Base-by-base conservation (phyloP, 1,140 invertebrate species). In the Aphelenchoides fujianensis region DNA sequence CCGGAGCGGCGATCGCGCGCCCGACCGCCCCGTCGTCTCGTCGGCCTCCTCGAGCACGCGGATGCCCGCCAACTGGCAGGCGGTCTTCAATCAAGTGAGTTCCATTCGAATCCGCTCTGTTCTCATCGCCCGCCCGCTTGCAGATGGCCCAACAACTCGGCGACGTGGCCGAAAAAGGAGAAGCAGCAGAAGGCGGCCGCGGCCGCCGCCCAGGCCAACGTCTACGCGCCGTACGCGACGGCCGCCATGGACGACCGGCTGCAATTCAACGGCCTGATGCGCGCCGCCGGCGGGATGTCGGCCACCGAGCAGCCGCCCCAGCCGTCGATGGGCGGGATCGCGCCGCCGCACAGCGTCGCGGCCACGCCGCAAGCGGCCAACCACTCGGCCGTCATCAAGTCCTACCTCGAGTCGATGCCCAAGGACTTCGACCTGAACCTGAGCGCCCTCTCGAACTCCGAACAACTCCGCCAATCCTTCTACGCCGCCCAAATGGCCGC, bases 111-210 rank as follows among this genome's bases (percentile, higher is more conserved):
- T 59, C 34, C 34, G 19, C 7, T 16, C 23, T 5, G 7, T 19
- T 7, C 12, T 48, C 12, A 48, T 59, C 37, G 57, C 28, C 28
- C 16, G 28, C 1, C 36, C 31, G 16, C 12, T n/a, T 66, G 28
- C 41, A 66, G 36, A 34, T 66, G 16, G 63, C 63, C 1, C 16
- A 16, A 2, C 63, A 66, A 66, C 27, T 66, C n/a, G 63, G 63
- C n/a, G 63, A 66, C 7, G 32, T 37, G 28, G 63, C 63, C 32
- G 63, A 66, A 35, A 66, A 66, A 66, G n/a, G 63, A 66, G 32
- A 66, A 66, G 31, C 16, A 66, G 1, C 31, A 66, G 7, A 16
- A 66, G 53, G 63, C 31, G 41, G 41, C 41, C 23, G 41, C 41
- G 12, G 12, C 12, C 12, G 41, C 41, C 12, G 41, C 41, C 12